Evolutionary conservation across 2,797 vertebrate genomes (phyloP).

Genomic region (Cheirogaleus major): DNA sequence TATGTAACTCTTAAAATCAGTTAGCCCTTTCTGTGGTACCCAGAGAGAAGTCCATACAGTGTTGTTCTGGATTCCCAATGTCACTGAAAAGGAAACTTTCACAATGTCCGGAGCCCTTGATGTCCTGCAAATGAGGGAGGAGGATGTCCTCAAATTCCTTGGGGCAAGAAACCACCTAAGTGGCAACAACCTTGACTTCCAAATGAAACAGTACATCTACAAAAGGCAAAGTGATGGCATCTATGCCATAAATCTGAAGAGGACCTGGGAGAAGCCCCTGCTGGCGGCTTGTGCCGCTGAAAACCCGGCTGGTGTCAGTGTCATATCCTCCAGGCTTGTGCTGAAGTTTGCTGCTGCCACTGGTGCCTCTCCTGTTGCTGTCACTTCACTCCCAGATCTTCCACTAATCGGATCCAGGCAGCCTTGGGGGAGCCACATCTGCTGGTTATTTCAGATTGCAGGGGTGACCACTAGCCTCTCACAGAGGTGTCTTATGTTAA

Average conservation of each 20-base stretch:
- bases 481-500: not conserved
- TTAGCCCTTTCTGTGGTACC: not conserved
- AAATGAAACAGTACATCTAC: not conserved
- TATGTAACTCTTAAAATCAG: not conserved
- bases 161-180: not conserved
- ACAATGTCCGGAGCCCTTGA: not conserved
- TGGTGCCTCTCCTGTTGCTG: not conserved
- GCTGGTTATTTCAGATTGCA: not conserved
- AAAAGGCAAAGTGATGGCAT: not conserved
- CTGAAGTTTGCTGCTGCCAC: not conserved
- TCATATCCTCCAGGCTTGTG: not conserved
- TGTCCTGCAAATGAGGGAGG: not conserved
- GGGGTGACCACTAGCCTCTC: not conserved
- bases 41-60: not conserved
- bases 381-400: not conserved
- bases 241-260: not conserved
- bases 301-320: not conserved
- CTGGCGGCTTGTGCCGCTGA: not conserved
- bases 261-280: not conserved
- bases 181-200: not conserved
- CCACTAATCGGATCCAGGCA: not conserved
- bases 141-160: not conserved
- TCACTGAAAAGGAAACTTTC: not conserved
- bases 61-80: not conserved
- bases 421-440: not conserved